Percentiles rank a stretch among this genome's conserved stretches.
These are phyloP conservation scores for Linnaemya tessellans DNA, from an alignment of 2,888 invertebrate genomes.

Conservation along the genomic window DNA sequence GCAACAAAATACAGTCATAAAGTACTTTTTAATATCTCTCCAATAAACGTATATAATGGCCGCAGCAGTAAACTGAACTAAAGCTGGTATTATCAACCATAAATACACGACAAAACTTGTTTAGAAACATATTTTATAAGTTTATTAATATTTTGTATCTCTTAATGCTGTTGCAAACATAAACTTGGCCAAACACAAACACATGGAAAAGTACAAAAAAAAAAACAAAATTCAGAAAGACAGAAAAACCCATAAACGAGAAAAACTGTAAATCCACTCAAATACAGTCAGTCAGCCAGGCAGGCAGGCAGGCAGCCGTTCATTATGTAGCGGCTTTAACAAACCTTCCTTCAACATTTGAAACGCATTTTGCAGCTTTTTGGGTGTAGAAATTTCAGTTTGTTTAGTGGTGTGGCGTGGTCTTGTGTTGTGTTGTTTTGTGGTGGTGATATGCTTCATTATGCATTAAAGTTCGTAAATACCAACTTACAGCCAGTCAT, in stretches of 20 bases:
- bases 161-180: constrained; percentile 3
- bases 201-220: not conserved
- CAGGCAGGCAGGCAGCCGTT: not conserved
- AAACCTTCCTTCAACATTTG: constrained; percentile 7
- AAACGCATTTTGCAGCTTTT: constrained; percentile 63
- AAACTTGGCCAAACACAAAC: not conserved
- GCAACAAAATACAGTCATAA: constrained; percentile 21
- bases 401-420: not conserved
- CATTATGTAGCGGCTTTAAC: constrained; percentile 24
- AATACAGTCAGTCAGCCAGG: not conserved
- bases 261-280: constrained; percentile 6
- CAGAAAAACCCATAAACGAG: not conserved
- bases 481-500: constrained; percentile 7
- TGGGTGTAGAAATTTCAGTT: constrained; percentile 7
- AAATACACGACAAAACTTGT: constrained; percentile 63
- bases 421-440: constrained; percentile 13
- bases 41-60: not conserved
- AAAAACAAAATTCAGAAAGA: not conserved
- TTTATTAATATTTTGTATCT: constrained; percentile 38
- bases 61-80: constrained; percentile 10
- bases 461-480: constrained; percentile 43
- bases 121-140: constrained; percentile 48
- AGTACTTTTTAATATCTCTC: not conserved
- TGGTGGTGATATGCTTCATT: constrained; percentile 31
- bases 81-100: constrained; percentile 49